Percentiles rank a stretch among this genome's conserved stretches.
Conservation (phyloP, 1,140 invertebrate species). For the Drosophila navojoa region DNA sequence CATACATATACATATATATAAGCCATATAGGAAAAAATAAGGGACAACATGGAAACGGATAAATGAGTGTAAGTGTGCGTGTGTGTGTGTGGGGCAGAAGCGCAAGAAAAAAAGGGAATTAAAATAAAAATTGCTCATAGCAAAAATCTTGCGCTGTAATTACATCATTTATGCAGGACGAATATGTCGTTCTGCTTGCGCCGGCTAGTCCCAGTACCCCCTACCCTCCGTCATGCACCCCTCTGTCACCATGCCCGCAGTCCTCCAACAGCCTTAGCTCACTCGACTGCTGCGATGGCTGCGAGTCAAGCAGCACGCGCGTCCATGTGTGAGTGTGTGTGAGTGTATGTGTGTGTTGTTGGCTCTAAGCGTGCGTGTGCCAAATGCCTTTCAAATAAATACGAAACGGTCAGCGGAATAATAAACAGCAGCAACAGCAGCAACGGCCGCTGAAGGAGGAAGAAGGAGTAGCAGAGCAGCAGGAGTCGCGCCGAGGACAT, state of each 20-base stretch:
- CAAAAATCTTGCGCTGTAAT: conserved; percentile 82
- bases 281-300: conserved; percentile 7
- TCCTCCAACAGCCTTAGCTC: neutral
- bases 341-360: conserved; percentile 36
- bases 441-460: conserved; percentile 8
- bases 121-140: conserved; percentile 82
- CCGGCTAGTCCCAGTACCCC: conserved; percentile 23
- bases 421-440: conserved; percentile 61
- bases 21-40: conserved; percentile 24
- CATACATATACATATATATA: conserved; percentile 31
- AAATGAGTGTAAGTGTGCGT: conserved; percentile 41
- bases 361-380: conserved; percentile 48
- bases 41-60: conserved; percentile 45
- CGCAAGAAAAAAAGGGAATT: conserved; percentile 65
- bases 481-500: conserved; percentile 15
- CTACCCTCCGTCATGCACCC: no score
- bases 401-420: conserved; percentile 81
- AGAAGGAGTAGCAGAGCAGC: conserved; percentile 12
- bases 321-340: conserved; percentile 31
- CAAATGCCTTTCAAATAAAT: conserved; percentile 82
- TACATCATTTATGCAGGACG: conserved; percentile 82
- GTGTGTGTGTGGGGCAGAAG: conserved; percentile 1
- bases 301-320: conserved; percentile 34
- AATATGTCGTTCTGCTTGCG: conserved; percentile 78
- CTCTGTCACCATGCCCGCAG: no score